A percentile compares a stretch with the other conserved stretches of the same genome.
phyloP scores from a whole-genome alignment of 2,888 invertebrate genomes.

The Spodoptera exigua region DNA sequence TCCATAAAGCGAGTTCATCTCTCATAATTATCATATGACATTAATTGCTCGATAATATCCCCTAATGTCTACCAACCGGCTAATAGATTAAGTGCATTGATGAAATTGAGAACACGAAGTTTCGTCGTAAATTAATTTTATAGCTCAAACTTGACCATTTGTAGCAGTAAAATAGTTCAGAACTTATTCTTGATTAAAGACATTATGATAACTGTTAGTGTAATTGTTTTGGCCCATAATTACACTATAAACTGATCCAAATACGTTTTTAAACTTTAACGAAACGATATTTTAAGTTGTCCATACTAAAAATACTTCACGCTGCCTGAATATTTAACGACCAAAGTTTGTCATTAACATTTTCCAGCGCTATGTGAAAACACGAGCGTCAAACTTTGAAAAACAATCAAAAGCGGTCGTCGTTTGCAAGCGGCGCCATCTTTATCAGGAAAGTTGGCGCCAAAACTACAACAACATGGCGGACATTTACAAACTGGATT shows the following conservation, averaged over 20 bases:
- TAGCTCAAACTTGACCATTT: slow-evolving; percentile 35
- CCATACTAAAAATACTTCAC: slow-evolving; percentile 22
- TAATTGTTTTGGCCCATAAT: background rate
- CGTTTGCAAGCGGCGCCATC: slow-evolving; percentile 73
- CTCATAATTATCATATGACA: slow-evolving; percentile 56
- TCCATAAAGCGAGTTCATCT: slow-evolving; percentile 59
- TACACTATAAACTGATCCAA: too few species aligned
- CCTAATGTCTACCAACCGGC: slow-evolving; percentile 23
- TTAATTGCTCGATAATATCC: slow-evolving; percentile 63
- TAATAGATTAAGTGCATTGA: slow-evolving; percentile 50
- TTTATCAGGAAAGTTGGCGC: slow-evolving; percentile 77
- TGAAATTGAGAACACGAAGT: slow-evolving; percentile 38
- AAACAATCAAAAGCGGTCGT: slow-evolving; percentile 62
- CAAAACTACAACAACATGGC: slow-evolving; percentile 80
- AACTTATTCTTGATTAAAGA: slow-evolving; percentile 13
- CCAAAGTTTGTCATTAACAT: slow-evolving; percentile 58
- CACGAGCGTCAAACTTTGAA: slow-evolving; percentile 61
- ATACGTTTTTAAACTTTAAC: too few species aligned
- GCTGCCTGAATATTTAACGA: slow-evolving; percentile 50
- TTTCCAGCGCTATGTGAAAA: slow-evolving; percentile 48
- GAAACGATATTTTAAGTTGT: slow-evolving; percentile 10
- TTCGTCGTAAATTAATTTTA: slow-evolving; percentile 33
- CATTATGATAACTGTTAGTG: background rate
- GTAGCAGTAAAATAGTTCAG: slow-evolving; percentile 22
- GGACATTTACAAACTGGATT: slow-evolving; percentile 77